Conservation (phyloP, 1,140 invertebrate genomes). For the Paraescarpia echinospica region DNA sequence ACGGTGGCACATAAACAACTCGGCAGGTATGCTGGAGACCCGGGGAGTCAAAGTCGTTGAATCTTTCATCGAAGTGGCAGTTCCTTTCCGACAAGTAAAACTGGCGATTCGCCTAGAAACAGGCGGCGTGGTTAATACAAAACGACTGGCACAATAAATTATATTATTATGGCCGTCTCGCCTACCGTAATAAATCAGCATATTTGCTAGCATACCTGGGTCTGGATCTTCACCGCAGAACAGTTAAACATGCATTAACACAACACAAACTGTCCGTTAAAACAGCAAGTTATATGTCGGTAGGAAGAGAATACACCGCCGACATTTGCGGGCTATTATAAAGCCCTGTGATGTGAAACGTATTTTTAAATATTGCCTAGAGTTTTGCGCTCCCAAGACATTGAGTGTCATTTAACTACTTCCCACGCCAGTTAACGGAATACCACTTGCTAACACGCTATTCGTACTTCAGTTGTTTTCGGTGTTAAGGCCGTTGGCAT, state of each 20-base stretch:
- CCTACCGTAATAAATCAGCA: neutral
- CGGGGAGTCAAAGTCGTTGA: neutral
- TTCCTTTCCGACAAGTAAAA: neutral
- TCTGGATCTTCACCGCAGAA: neutral
- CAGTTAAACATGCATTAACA: neutral
- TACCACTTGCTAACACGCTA: neutral
- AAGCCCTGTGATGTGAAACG: neutral
- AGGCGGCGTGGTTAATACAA: neutral
- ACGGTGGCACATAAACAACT: neutral
- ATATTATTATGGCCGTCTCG: neutral
- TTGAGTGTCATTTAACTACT: neutral
- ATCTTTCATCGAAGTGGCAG: neutral
- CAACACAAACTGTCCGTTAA: neutral
- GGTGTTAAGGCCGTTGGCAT: neutral
- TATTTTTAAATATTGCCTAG: neutral
- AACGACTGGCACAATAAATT: neutral
- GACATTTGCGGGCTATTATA: neutral
- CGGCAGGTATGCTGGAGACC: neutral
- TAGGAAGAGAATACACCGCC: too few relatives aligned
- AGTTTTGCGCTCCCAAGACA: too few relatives aligned
- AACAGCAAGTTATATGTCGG: too few relatives aligned
- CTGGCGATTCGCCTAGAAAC: neutral
- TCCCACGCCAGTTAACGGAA: neutral
- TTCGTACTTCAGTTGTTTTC: neutral
- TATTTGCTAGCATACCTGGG: neutral